phyloP scores from a whole-genome alignment of 2,113 vertebrate genomes.

The Petrocephalus microphthalmus region DNA sequence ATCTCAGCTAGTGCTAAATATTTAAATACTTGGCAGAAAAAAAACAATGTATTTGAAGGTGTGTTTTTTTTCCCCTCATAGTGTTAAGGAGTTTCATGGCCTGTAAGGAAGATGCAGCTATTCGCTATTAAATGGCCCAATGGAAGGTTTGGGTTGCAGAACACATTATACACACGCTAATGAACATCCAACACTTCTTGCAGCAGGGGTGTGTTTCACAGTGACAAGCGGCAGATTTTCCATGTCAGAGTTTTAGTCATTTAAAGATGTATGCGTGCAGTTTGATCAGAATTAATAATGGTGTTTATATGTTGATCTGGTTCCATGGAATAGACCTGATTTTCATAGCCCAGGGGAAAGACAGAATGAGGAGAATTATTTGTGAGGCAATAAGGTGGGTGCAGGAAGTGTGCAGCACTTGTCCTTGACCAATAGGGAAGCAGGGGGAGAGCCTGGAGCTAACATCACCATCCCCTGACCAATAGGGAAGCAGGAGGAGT shows the following conservation, averaged over 20 bases:
- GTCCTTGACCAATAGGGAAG: background rate
- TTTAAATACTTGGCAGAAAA: slow-evolving; percentile 46
- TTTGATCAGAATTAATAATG: background rate
- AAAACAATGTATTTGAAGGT: slow-evolving; percentile 5
- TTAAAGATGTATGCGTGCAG: background rate
- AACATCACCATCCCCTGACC: too few relatives aligned
- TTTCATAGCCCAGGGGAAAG: background rate
- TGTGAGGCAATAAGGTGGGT: background rate
- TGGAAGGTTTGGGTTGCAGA: background rate
- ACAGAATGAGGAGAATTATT: background rate
- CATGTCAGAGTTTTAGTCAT: background rate
- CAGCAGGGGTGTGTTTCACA: background rate
- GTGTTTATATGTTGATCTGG: background rate
- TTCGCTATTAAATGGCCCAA: background rate
- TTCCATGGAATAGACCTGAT: background rate
- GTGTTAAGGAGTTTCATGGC: background rate
- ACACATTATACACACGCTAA: background rate
- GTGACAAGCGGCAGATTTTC: background rate
- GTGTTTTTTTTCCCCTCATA: background rate
- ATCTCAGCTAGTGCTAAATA: slow-evolving; percentile 44
- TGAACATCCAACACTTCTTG: background rate
- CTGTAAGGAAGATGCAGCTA: background rate
- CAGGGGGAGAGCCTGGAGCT: background rate
- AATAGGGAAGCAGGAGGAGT: background rate
- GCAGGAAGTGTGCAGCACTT: background rate